Evolutionary conservation across 1,140 invertebrate genomes (phyloP).

Genomic region (Papilio machaon): DNA sequence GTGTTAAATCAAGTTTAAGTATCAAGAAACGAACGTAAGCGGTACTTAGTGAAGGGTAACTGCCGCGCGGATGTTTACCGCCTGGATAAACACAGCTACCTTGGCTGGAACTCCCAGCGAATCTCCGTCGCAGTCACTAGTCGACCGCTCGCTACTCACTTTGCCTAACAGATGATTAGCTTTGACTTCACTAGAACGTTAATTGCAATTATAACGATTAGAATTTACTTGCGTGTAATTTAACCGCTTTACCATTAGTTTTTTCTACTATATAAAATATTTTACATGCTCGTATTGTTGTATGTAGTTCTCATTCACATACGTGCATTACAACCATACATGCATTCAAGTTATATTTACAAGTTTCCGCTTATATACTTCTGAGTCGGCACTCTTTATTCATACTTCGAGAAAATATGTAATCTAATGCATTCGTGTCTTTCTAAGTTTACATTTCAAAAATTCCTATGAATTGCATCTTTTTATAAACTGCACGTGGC

Average conservation of each 20-base stretch:
- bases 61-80: slow-evolving; percentile 9
- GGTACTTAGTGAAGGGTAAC: slow-evolving; percentile 25
- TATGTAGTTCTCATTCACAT: too few relatives aligned
- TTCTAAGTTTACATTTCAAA: background rate
- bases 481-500: background rate
- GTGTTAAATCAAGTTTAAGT: slow-evolving; percentile 24
- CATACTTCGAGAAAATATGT: background rate
- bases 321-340: too few relatives aligned
- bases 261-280: background rate
- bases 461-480: background rate
- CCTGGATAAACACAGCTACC: background rate
- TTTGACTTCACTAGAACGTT: background rate
- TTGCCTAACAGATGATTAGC: background rate
- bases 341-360: background rate
- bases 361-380: background rate
- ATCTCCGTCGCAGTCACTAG: background rate
- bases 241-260: background rate
- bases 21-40: slow-evolving; percentile 1
- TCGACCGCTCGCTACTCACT: background rate
- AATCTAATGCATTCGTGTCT: too few relatives aligned
- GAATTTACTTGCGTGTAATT: background rate
- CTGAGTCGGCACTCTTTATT: background rate
- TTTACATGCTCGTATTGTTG: too few relatives aligned
- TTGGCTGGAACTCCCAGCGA: background rate
- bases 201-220: background rate